Percentiles rank a stretch among this genome's conserved stretches.
Conservation (phyloP, 2,113 vertebrate genomes). For the Dasyornis broadbenti region DNA sequence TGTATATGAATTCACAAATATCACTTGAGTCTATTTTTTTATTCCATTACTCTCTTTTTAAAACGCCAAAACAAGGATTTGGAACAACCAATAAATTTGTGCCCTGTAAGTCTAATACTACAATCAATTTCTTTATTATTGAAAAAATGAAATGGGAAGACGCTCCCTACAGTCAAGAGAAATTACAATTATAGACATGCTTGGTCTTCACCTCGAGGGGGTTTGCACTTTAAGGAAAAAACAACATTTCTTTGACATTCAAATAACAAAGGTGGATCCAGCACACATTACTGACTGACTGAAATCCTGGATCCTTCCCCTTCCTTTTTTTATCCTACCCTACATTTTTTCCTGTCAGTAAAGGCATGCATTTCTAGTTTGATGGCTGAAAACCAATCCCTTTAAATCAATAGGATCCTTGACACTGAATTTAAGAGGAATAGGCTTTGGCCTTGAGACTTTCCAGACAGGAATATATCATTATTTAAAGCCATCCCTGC, state of each 20-base stretch:
- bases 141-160: not conserved
- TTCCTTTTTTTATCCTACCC: not conserved
- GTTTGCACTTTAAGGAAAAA: not conserved
- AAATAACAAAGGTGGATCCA: not conserved
- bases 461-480: not conserved
- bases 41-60: not conserved
- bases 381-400: not conserved
- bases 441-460: not conserved
- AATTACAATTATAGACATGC: not conserved
- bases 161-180: not conserved
- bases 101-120: not conserved
- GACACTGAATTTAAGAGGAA: not conserved
- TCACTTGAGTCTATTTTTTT: not conserved
- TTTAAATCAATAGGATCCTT: slow-evolving; percentile 1
- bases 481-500: not conserved
- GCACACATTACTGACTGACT: not conserved
- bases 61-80: not conserved
- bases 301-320: not conserved
- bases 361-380: not conserved
- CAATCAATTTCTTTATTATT: not conserved
- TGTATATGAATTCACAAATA: not conserved
- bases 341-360: not conserved
- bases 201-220: not conserved
- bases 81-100: not conserved
- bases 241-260: not conserved